Conservation (phyloP, 2,888 invertebrate genomes). For the Balanococcus diminutus region DNA sequence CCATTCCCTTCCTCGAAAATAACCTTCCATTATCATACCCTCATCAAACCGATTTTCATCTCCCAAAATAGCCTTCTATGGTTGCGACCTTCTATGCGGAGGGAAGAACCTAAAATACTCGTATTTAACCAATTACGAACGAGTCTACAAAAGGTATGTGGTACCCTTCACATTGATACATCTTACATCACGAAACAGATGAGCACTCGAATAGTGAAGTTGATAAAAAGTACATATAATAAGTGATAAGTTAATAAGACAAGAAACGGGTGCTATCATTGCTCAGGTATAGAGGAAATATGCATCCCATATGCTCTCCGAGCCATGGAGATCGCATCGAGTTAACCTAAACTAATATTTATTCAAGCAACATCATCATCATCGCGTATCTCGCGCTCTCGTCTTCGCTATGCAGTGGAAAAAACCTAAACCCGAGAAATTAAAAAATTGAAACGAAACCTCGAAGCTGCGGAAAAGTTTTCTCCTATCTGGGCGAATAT, state of each 20-base stretch:
- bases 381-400: neutral
- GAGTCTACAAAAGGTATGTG: neutral
- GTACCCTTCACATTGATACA: neutral
- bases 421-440: neutral
- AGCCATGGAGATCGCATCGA: neutral
- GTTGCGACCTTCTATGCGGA: too few species aligned
- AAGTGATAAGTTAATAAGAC: neutral
- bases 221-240: neutral
- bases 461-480: neutral
- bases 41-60: neutral
- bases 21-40: neutral
- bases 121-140: neutral
- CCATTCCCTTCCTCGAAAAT: neutral
- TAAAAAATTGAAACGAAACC: neutral
- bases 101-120: neutral
- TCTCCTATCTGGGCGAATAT: neutral
- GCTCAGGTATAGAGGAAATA: neutral
- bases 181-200: neutral
- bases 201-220: neutral
- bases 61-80: neutral
- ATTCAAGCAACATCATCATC: neutral
- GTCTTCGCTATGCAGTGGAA: neutral
- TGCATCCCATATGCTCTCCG: neutral
- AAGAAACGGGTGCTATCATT: neutral
- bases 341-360: neutral